Percentiles rank a stretch among this genome's conserved stretches.
Evolutionary conservation across 2,888 invertebrate species (phyloP).

Genomic region (Pimpla rufipes): DNA sequence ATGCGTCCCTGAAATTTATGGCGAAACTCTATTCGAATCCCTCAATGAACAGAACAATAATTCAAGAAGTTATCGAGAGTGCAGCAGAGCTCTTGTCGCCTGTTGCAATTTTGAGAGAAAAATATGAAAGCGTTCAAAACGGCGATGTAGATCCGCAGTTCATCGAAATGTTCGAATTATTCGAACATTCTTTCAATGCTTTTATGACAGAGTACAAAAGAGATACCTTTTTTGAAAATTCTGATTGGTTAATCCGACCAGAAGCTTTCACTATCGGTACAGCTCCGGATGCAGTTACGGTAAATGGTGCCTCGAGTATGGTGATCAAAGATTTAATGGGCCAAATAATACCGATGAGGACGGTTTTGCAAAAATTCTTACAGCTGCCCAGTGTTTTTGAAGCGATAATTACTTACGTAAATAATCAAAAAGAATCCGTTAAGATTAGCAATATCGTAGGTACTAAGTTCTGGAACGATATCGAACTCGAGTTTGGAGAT

Average conservation of each 20-base stretch:
- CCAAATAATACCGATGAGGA: constrained; percentile 47
- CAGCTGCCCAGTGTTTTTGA: constrained; percentile 56
- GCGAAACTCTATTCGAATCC: constrained; percentile 7
- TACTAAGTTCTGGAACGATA: constrained; percentile 49
- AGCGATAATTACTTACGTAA: constrained; percentile 36
- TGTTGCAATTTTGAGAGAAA: constrained; percentile 9
- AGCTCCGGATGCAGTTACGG: constrained; percentile 2
- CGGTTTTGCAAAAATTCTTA: constrained; percentile 47
- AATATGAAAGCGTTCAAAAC: constrained; percentile 1
- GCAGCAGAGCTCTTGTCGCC: constrained; percentile 5
- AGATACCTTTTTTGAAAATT: neutral
- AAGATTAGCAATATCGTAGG: constrained; percentile 52
- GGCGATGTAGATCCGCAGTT: neutral
- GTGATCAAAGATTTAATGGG: constrained; percentile 3
- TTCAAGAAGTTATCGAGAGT: constrained; percentile 1
- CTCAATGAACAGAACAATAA: neutral
- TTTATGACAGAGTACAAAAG: neutral
- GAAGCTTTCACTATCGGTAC: constrained; percentile 9
- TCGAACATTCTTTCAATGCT: neutral
- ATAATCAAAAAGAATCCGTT: constrained; percentile 29
- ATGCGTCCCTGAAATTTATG: constrained; percentile 2
- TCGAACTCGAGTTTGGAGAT: constrained; percentile 41
- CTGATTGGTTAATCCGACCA: neutral
- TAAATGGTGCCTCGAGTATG: neutral
- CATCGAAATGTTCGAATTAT: constrained; percentile 11